Evolutionary conservation across 2,113 vertebrate genomes (phyloP).

Genomic region (Poeciliopsis turrubarensis): DNA sequence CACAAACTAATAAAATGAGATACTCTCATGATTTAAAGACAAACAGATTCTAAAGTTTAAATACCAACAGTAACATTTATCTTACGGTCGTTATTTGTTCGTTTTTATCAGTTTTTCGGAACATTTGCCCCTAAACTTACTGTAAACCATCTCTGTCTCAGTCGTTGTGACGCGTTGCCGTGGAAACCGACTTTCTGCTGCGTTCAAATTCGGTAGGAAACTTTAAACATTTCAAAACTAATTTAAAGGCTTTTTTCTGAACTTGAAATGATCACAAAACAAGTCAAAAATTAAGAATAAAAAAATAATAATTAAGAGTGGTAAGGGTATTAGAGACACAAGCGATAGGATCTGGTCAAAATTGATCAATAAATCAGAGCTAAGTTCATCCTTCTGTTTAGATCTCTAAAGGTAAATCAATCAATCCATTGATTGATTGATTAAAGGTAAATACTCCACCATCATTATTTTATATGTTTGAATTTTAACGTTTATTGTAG

Average conservation of each 20-base stretch:
- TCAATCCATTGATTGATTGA: too few relatives aligned
- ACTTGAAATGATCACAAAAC: background rate
- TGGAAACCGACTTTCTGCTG: conserved; percentile 29
- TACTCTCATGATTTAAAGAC: background rate
- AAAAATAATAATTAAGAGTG: background rate
- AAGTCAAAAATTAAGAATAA: background rate
- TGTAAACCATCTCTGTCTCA: conserved; percentile 58
- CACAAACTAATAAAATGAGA: background rate
- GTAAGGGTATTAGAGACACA: background rate
- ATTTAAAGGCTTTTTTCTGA: background rate
- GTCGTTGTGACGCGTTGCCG: conserved; percentile 50
- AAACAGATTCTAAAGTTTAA: background rate
- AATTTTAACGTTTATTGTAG: too few relatives aligned
- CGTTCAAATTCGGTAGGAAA: background rate
- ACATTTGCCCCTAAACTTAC: conserved; percentile 34
- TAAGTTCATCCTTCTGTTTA: background rate
- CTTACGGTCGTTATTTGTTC: background rate
- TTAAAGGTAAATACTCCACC: too few relatives aligned
- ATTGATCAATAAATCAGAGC: background rate
- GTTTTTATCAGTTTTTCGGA: background rate
- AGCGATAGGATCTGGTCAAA: background rate
- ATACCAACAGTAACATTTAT: background rate
- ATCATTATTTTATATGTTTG: too few relatives aligned
- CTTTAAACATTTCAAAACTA: background rate
- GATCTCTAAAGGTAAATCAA: background rate